phyloP scores from a whole-genome alignment of 2,113 vertebrate species.

The Campylomormyrus numenius region DNA sequence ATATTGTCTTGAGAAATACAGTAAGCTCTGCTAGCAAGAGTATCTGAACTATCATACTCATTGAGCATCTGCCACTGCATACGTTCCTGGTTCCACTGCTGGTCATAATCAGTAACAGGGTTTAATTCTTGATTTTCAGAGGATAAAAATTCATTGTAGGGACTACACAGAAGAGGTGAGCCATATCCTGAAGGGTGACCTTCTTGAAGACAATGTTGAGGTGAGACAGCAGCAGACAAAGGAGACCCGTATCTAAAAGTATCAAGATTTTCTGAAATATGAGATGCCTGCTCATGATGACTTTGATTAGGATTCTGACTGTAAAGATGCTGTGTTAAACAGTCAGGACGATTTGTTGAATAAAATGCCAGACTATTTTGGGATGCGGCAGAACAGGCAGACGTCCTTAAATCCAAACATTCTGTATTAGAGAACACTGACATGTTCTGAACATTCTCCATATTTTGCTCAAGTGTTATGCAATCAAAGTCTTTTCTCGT shows the following conservation, averaged over 20 bases:
- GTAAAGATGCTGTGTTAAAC: conserved; percentile 40
- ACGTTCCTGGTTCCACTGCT: conserved; percentile 58
- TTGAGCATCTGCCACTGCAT: conserved; percentile 56
- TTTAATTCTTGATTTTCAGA: conserved; percentile 31
- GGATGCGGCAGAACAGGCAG: conserved; percentile 52
- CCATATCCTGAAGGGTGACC: conserved; percentile 41
- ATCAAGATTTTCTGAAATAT: conserved; percentile 49
- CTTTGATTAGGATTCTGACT: conserved; percentile 23
- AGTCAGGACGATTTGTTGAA: conserved; percentile 47
- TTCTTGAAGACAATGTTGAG: conserved; percentile 33
- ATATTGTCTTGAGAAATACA: conserved; percentile 34
- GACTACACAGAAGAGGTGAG: conserved; percentile 27
- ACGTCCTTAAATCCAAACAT: conserved; percentile 62
- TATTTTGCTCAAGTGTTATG: conserved; percentile 32
- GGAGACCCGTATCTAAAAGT: conserved; percentile 30
- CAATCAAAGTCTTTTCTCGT: conserved; percentile 16
- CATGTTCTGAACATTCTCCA: conserved; percentile 33
- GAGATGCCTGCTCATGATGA: conserved; percentile 32
- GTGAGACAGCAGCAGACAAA: conserved; percentile 19
- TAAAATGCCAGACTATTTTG: conserved; percentile 40
- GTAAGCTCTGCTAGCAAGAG: conserved; percentile 38
- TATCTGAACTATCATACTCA: neutral
- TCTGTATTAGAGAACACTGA: conserved; percentile 41
- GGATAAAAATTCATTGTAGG: conserved; percentile 34
- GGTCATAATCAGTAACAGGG: conserved; percentile 49